These are phyloP conservation scores for Suricata suricatta DNA, from an alignment of 2,113 vertebrate species.

Conservation along the genomic window DNA sequence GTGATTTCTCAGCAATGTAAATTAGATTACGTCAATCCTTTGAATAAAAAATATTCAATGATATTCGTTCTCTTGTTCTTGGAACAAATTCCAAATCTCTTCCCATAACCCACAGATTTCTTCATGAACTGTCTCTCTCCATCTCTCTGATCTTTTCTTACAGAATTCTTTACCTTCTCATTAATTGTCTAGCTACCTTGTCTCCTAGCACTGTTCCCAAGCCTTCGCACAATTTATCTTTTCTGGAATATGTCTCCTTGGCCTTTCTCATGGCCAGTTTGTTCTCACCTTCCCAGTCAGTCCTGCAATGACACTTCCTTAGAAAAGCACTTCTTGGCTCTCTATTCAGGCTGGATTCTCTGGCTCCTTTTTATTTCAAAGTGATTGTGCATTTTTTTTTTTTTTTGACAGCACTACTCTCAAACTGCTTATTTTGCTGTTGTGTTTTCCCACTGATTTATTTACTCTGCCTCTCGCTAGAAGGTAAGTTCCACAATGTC, in stretches of 20 bases:
- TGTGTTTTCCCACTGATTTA: background rate
- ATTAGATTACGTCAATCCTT: background rate
- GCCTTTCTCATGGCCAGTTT: background rate
- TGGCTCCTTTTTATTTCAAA: background rate
- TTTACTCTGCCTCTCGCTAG: background rate
- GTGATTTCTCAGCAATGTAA: background rate
- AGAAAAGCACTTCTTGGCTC: background rate
- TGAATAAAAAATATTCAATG: background rate
- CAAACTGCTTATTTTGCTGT: background rate
- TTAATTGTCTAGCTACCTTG: no score
- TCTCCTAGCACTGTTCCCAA: accelerated
- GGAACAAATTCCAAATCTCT: background rate
- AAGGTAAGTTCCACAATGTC: background rate
- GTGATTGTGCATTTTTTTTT: background rate
- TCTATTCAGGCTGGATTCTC: background rate
- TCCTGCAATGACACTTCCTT: background rate
- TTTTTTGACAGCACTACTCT: background rate
- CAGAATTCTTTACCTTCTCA: background rate
- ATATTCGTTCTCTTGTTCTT: background rate
- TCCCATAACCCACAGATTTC: background rate
- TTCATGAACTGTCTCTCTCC: background rate
- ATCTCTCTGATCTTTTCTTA: background rate
- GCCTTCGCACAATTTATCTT: accelerated
- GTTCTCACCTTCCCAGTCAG: background rate
- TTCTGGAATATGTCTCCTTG: background rate